Evolutionary conservation across 35 echinoderm and acorn worm genomes (phyloP).

Genomic region (Hemicentrotus pulcherrimus): DNA sequence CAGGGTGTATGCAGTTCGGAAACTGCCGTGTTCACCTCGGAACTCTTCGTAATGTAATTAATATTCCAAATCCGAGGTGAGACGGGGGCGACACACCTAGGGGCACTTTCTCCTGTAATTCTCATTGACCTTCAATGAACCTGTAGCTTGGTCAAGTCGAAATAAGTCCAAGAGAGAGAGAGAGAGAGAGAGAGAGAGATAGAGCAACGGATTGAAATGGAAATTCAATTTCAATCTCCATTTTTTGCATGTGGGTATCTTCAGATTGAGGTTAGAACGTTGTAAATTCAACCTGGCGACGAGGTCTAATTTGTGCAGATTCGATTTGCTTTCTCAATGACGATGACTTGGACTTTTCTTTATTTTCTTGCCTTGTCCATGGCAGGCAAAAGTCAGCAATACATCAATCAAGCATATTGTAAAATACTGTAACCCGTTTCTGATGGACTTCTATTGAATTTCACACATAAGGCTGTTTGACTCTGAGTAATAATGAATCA

Average conservation of each 20-base stretch:
- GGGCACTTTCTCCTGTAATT: background rate
- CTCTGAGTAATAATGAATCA: background rate
- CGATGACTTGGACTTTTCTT: background rate
- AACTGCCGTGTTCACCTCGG: background rate
- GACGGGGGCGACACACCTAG: background rate
- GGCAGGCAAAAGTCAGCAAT: background rate
- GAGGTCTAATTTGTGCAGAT: background rate
- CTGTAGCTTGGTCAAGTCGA: background rate
- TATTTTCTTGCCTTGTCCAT: background rate
- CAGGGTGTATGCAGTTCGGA: background rate
- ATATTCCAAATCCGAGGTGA: background rate
- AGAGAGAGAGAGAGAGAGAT: too few relatives aligned
- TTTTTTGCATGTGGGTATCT: background rate
- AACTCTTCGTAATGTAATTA: conserved; percentile 13
- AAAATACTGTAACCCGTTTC: background rate
- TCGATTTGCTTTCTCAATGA: background rate
- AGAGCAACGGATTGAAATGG: background rate
- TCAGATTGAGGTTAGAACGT: conserved; percentile 1
- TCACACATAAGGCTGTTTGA: background rate
- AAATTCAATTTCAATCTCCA: conserved; percentile 4
- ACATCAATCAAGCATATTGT: background rate
- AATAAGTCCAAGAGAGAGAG: background rate
- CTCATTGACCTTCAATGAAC: background rate
- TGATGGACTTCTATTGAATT: background rate
- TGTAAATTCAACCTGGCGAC: conserved; percentile 10